Conservation (phyloP, 2,888 invertebrate genomes). For the Caenorhabditis panamensis region DNA sequence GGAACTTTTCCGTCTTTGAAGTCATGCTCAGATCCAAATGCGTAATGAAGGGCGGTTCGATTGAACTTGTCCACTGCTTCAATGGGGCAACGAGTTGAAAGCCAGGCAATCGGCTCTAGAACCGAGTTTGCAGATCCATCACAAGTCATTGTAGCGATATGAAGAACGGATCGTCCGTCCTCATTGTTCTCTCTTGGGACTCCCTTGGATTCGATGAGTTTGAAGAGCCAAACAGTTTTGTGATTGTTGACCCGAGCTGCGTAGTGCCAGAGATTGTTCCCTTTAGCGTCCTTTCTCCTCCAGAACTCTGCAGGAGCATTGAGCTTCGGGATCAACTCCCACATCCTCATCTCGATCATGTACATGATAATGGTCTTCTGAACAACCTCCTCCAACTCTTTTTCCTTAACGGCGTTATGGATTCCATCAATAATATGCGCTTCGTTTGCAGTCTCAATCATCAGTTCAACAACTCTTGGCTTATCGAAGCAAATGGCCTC, state of each 20-base stretch:
- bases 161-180: constrained; percentile 82
- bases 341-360: constrained; percentile 58
- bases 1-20: constrained; percentile 43
- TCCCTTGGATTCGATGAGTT: constrained; percentile 51
- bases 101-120: constrained; percentile 66
- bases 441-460: constrained; percentile 44
- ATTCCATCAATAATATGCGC: constrained; percentile 47
- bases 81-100: constrained; percentile 43
- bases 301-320: constrained; percentile 43
- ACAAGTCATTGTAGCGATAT: constrained; percentile 82
- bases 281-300: constrained; percentile 57
- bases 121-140: constrained; percentile 64
- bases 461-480: constrained; percentile 33
- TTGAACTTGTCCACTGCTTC: constrained; percentile 70
- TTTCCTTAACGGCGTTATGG: constrained; percentile 55
- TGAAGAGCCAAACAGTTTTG: constrained; percentile 64
- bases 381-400: constrained; percentile 38
- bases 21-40: constrained; percentile 79
- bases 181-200: constrained; percentile 39
- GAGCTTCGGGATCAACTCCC: constrained; percentile 53
- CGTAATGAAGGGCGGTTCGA: constrained; percentile 83
- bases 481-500: constrained; percentile 31
- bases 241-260: constrained; percentile 61
- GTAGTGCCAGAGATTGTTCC: constrained; percentile 66
- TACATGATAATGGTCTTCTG: constrained; percentile 58